Evolutionary conservation across 2,113 vertebrate genomes (phyloP).

Genomic region (Ranitomeya imitator): DNA sequence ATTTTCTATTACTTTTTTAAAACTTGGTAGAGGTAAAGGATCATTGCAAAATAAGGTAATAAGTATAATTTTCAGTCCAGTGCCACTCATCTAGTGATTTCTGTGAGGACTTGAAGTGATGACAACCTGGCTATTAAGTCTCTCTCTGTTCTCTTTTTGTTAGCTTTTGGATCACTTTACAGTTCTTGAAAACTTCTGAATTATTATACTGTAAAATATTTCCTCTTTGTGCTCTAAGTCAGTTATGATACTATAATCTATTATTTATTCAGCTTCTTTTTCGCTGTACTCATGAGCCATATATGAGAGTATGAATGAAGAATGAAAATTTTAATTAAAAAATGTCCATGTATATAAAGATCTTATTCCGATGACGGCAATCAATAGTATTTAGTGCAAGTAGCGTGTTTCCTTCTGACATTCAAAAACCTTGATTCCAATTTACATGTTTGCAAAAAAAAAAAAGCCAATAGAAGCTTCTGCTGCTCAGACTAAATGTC

Average conservation of each 20-base stretch:
- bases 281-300: too few species aligned
- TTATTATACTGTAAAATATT: background rate
- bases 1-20: too few species aligned
- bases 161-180: too few species aligned
- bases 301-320: background rate
- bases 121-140: too few species aligned
- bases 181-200: too few species aligned
- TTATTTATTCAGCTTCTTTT: background rate
- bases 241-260: background rate
- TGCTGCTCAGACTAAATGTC: conserved; percentile 51
- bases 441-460: conserved; percentile 53
- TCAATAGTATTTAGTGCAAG: conserved; percentile 43
- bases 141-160: too few species aligned
- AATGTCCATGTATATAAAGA: background rate
- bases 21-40: too few species aligned
- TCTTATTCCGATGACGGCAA: conserved; percentile 6
- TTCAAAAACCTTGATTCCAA: conserved; percentile 50
- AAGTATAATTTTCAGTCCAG: too few species aligned
- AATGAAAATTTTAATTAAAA: background rate
- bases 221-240: background rate
- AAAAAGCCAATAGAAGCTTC: conserved; percentile 34
- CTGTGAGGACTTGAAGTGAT: too few species aligned
- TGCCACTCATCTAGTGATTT: too few species aligned
- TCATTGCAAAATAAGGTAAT: too few species aligned
- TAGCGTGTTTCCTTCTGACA: conserved; percentile 41